Evolutionary conservation across 2,888 invertebrate species (phyloP).

Genomic region (Hyalella azteca): DNA sequence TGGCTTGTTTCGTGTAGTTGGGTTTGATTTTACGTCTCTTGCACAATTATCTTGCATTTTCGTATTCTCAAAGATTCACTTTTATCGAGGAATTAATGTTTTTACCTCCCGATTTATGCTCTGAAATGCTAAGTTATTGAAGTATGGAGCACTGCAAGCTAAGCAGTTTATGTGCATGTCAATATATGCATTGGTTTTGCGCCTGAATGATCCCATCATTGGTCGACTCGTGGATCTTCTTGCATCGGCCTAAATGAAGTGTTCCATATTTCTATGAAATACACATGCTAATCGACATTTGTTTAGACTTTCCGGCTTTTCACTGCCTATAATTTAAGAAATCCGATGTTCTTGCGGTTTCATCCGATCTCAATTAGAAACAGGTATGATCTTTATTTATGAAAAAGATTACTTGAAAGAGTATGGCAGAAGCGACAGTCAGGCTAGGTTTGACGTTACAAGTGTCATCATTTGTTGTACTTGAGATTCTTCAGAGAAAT

Average conservation of each 20-base stretch:
- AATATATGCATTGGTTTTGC: not conserved
- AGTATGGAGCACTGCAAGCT: not conserved
- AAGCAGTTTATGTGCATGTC: not conserved
- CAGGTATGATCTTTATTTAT: too few species aligned
- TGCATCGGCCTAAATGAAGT: not conserved
- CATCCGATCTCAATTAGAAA: too few species aligned
- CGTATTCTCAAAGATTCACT: not conserved
- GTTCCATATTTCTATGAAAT: conserved; percentile 36
- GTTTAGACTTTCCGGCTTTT: conserved; percentile 8
- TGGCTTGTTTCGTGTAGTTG: not conserved
- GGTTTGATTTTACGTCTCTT: not conserved
- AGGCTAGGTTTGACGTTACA: too few species aligned
- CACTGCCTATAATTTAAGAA: not conserved
- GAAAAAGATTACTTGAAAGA: too few species aligned
- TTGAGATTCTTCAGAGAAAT: too few species aligned
- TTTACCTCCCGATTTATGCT: not conserved
- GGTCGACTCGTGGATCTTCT: not conserved
- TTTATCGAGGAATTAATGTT: not conserved
- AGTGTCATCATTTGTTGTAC: too few species aligned
- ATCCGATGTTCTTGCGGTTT: too few species aligned
- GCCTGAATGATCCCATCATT: not conserved
- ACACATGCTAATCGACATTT: conserved; percentile 27
- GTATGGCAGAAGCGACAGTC: too few species aligned
- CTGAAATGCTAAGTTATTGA: not conserved
- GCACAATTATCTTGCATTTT: conserved; percentile 17